Base-by-base conservation (phyloP, 2,113 vertebrate species). In the Oxyruncus cristatus region DNA sequence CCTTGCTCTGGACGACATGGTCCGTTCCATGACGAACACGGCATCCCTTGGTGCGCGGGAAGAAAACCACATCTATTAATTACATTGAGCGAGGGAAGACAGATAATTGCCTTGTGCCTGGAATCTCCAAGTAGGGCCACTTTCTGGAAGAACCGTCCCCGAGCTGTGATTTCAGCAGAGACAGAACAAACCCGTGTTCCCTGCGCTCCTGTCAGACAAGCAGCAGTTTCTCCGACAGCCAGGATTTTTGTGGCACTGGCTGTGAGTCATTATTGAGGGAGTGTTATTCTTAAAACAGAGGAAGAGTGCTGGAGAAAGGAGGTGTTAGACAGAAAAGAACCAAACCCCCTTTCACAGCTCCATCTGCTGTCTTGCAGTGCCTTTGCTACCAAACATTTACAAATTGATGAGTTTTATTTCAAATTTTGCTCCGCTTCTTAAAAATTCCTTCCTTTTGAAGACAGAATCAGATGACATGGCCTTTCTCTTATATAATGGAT, bases 11-110 rank as follows among this genome's bases (percentile, higher is more conserved):
- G 65, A 59, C 56, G 58, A 12, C 16, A 16, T 1, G 27, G 28
- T 27, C 89, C 14, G 0, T 85, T 93, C 88, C 82, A 9, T 1
- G 33, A 20, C 0, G 2, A 72, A 32, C 37, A 28, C 0, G 0
- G 42, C 75, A 75, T 79, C 83, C 35, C 66, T 46, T 5, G 26
- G 35, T 88, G 72, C 66, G 73, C 18, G 44, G 12, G 82, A 70
- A 90, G 78, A 73, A 94, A 95, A 88, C 71, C 82, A 88, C 82
- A 56, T 52, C 32, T 74, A 71, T 88, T 96, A 94, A 96, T 96
- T 92, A 94, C 85, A 79, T 1, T 18, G 62, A 93, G 88, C 22
- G 1, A 79, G 77, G 8, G 12, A 72, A 92, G 75, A 14, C 78
- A 77, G 89, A 32, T 77, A 74, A 96, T 86, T 94, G 88, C 85